Evolutionary conservation across 2,797 vertebrate species (phyloP), one percentile per base, ranked within the genome.

Genomic region (Yasuhikotakia modesta): DNA sequence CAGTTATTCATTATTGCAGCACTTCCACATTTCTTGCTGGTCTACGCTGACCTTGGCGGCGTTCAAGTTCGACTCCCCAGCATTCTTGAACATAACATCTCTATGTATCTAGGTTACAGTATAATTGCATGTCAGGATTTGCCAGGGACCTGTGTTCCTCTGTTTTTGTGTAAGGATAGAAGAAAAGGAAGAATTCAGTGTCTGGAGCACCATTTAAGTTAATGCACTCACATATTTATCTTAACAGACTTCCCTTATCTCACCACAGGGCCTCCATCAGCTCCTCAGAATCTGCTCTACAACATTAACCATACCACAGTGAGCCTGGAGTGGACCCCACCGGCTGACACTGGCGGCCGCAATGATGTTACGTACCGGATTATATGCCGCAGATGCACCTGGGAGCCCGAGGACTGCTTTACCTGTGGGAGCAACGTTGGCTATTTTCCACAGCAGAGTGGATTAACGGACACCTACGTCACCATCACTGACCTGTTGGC

Each of bases 261-360:
- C 80, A 76, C 86, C 82, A 86, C 89, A 99, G 97, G 97, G 90
- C 97, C 97, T 87, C 97, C 97, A 72, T 99, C 97, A 46, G 97
- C 97, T 82, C 97, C 97, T 24, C 97, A 99, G 91, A 98, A 99
- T 91, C 94, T 99, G 86, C 96, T 99, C 90, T 99, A 97, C 93
- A 99, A 98, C 91, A 99, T 98, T 93, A 99, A 99, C 92, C 97
- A 99, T 92, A 99, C 97, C 85, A 96, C 95, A 0, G 96, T 99
- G 58, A 95, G 92, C 90, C 92, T 99, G 88, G 97, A 99, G 89
- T 99, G 97, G 97, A 94, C 92, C 87, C 97, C 96, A 39, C 97
- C 97, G 12, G 96, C 96, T 0, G 97, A 99, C 90, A 95, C 93
- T 0, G 97, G 97, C 0, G 97, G 97, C 78, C 95, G 97, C 66